A percentile compares a stretch with the other conserved stretches of the same genome.
Conservation (phyloP, 2,113 vertebrate species). For the Varanus salvator region DNA sequence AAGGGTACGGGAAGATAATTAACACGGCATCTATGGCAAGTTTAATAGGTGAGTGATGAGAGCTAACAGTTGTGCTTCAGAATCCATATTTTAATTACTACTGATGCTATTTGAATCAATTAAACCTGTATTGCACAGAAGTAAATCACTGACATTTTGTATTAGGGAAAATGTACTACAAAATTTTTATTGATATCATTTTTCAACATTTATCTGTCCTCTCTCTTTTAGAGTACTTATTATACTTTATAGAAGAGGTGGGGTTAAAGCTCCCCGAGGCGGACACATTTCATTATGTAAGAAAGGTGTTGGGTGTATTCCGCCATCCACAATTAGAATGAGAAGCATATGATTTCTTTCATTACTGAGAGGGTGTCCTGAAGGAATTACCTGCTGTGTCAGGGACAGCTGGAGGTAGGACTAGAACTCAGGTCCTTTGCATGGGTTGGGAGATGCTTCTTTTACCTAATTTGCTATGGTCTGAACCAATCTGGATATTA, state of each 20-base stretch:
- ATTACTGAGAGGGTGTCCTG: slow-evolving; percentile 4
- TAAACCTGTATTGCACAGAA: slow-evolving; percentile 73
- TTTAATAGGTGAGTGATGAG: slow-evolving; percentile 96
- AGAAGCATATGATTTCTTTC: accelerated
- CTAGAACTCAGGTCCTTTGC: background rate
- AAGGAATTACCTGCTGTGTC: slow-evolving; percentile 22
- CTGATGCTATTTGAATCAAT: slow-evolving; percentile 70
- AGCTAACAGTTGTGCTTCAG: slow-evolving; percentile 78
- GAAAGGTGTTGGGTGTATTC: slow-evolving; percentile 14
- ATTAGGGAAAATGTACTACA: slow-evolving; percentile 77
- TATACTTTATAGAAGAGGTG: slow-evolving; percentile 60
- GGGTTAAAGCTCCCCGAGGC: slow-evolving; percentile 37
- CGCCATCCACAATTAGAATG: background rate
- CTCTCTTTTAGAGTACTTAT: slow-evolving; percentile 69
- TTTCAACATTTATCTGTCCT: slow-evolving; percentile 75
- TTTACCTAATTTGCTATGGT: background rate
- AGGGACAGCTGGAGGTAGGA: background rate
- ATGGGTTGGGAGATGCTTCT: background rate
- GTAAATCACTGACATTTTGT: slow-evolving; percentile 75
- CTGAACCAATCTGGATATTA: background rate
- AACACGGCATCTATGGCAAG: slow-evolving; percentile 94
- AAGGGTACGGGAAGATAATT: slow-evolving; percentile 96
- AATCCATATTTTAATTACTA: slow-evolving; percentile 84
- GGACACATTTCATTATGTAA: background rate
- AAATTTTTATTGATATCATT: slow-evolving; percentile 76